These are phyloP conservation scores for Tragelaphus buxtoni DNA, from an alignment of 2,113 vertebrate species.

Conservation along the genomic window DNA sequence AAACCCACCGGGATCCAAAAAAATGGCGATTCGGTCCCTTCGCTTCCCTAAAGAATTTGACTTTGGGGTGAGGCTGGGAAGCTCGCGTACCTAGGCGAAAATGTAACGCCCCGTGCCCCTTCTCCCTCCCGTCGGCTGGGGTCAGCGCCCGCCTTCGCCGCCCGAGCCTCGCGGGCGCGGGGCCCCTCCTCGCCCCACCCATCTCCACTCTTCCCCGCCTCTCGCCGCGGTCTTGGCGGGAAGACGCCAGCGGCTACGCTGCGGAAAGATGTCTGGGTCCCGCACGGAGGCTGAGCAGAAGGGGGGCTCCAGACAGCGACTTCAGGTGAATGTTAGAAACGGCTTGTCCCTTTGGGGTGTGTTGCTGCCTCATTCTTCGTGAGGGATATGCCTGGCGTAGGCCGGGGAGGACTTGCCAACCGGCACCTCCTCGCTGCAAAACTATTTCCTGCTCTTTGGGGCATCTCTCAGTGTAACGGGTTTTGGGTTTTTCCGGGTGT, in stretches of 20 bases:
- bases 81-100: background rate
- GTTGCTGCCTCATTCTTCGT: background rate
- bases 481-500: background rate
- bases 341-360: background rate
- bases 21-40: background rate
- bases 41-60: background rate
- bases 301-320: background rate
- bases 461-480: background rate
- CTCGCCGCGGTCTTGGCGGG: background rate
- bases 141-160: rapidly evolving
- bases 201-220: background rate
- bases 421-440: no score
- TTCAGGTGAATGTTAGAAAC: conserved; percentile 53
- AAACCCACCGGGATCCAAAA: background rate
- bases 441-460: background rate
- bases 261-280: background rate
- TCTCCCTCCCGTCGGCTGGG: rapidly evolving
- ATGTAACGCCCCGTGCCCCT: rapidly evolving
- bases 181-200: background rate
- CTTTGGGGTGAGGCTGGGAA: background rate
- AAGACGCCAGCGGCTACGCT: background rate
- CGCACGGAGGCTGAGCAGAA: background rate
- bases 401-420: background rate
- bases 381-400: background rate
- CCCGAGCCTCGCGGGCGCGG: no score